Conservation (phyloP, 2,113 vertebrate species). For the Cinclus mexicanus region DNA sequence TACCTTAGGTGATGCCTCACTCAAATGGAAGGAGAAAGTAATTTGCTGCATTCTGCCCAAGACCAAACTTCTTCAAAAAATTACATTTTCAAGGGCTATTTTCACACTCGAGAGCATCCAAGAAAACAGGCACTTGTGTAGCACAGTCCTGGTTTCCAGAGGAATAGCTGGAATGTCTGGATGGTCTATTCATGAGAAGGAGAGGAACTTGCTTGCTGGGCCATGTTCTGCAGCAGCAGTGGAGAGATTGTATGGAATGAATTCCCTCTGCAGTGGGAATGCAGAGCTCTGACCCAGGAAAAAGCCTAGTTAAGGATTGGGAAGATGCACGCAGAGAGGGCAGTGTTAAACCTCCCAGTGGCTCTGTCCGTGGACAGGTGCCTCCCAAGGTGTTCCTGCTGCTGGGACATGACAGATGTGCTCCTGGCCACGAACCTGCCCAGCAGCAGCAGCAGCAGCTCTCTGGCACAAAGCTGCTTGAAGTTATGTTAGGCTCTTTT, state of each 20-base stretch:
- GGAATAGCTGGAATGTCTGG: not conserved
- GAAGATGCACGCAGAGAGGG: not conserved
- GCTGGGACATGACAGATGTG: not conserved
- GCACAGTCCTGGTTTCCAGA: not conserved
- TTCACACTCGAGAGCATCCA: not conserved
- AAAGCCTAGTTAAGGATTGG: not conserved
- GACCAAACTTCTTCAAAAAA: not conserved
- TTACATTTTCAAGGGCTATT: not conserved
- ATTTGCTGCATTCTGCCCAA: not conserved
- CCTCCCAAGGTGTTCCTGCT: not conserved
- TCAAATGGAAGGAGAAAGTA: not conserved
- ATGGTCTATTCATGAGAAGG: not conserved
- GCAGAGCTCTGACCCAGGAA: not conserved
- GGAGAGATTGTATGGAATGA: fast-evolving
- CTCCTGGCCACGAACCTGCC: not conserved
- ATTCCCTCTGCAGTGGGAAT: not conserved
- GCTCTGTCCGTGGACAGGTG: not conserved
- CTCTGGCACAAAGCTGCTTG: not conserved
- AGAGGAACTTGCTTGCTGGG: not conserved
- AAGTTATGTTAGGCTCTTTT: not conserved
- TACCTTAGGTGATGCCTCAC: not conserved
- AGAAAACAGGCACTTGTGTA: not conserved
- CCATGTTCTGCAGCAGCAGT: not conserved
- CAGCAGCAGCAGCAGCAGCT: slow-evolving; percentile 19
- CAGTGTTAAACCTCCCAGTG: not conserved